Conservation (phyloP, 2,797 vertebrate species). For the Coluber constrictor region DNA sequence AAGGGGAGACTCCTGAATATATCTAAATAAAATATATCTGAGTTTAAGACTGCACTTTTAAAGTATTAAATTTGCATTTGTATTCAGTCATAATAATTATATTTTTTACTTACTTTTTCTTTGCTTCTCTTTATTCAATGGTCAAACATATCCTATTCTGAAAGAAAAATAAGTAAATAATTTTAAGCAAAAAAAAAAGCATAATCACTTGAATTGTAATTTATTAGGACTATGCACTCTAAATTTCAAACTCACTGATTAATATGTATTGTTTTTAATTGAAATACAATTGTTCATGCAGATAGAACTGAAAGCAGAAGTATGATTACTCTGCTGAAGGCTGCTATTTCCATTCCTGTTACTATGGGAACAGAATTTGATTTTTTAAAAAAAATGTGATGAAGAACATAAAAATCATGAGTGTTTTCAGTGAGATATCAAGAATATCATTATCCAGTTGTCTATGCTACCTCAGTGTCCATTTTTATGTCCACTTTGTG, state of each 20-base stretch:
- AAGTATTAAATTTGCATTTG: not conserved
- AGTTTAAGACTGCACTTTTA: not conserved
- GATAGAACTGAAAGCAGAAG: slow-evolving; percentile 36
- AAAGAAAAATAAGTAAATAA: not conserved
- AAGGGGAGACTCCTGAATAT: not conserved
- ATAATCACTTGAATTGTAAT: not conserved
- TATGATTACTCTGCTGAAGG: slow-evolving; percentile 37
- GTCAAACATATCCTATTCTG: not conserved
- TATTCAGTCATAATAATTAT: not conserved
- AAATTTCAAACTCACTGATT: not conserved
- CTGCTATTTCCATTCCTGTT: slow-evolving; percentile 36
- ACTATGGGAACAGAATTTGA: slow-evolving; percentile 41
- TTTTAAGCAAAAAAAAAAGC: not conserved
- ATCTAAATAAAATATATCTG: not conserved
- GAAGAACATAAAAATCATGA: slow-evolving; percentile 25
- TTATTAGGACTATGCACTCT: not conserved
- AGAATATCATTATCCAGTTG: not conserved
- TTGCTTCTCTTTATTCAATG: not conserved
- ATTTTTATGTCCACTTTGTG: too few relatives aligned
- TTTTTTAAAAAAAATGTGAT: slow-evolving; percentile 18
- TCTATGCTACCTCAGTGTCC: rapidly evolving
- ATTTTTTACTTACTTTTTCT: not conserved
- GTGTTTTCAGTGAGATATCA: slow-evolving; percentile 25
- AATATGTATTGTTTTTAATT: slow-evolving; percentile 3
- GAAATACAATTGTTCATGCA: slow-evolving; percentile 17